Evolutionary conservation across 2,113 vertebrate genomes (phyloP).

Genomic region (Speoplatyrhinus poulsoni): DNA sequence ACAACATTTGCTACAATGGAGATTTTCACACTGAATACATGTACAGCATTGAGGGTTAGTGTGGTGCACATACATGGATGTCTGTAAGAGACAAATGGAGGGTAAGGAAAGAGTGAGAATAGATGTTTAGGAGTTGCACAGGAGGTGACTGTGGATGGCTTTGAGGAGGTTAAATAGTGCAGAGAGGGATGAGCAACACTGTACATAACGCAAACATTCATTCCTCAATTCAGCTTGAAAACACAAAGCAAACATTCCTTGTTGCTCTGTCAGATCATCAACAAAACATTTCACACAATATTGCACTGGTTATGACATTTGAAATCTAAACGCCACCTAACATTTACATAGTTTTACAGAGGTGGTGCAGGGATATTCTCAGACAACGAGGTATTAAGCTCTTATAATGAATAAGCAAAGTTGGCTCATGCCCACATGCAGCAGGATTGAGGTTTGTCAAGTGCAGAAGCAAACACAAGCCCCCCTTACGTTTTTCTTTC

Average conservation of each 20-base stretch:
- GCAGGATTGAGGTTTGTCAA: constrained; percentile 55
- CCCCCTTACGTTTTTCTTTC: constrained; percentile 98
- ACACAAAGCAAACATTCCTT: constrained; percentile 53
- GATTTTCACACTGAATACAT: constrained; percentile 29
- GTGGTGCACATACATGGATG: constrained; percentile 29
- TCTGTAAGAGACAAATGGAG: constrained; percentile 35
- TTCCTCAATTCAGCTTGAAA: constrained; percentile 56
- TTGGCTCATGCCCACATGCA: constrained; percentile 85
- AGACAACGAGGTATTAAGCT: constrained; percentile 32
- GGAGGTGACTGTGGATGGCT: constrained; percentile 56
- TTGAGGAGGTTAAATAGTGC: constrained; percentile 54
- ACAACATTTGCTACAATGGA: constrained; percentile 11
- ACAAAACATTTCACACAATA: constrained; percentile 20
- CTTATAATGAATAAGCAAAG: constrained; percentile 72
- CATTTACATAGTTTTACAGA: constrained; percentile 10
- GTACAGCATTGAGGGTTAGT: constrained; percentile 44
- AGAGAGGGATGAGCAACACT: constrained; percentile 12
- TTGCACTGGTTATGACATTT: constrained; percentile 2
- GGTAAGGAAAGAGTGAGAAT: constrained; percentile 16
- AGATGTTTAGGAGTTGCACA: constrained; percentile 26
- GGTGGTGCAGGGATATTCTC: constrained; percentile 2
- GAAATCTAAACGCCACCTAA: constrained; percentile 6
- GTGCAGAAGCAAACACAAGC: constrained; percentile 52
- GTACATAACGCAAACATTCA: constrained; percentile 41
- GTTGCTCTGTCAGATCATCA: constrained; percentile 26